These are phyloP conservation scores for Orthosia incerta DNA, from an alignment of 2,888 invertebrate species.

Conservation along the genomic window DNA sequence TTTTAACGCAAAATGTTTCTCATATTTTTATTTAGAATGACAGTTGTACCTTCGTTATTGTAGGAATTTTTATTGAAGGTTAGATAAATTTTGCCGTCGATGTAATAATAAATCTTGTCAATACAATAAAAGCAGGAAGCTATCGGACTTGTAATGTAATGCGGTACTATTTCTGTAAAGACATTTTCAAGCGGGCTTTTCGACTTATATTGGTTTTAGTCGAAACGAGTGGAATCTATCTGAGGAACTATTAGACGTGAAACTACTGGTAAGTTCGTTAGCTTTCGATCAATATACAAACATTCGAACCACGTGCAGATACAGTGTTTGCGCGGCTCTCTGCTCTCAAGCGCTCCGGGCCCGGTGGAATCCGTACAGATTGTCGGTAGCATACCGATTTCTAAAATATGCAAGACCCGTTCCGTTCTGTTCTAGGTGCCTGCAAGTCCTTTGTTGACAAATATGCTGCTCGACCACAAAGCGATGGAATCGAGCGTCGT, in stretches of 20 bases:
- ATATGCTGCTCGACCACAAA: slow-evolving; percentile 48
- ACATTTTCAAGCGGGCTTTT: slow-evolving; percentile 38
- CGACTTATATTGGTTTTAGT: slow-evolving; percentile 52
- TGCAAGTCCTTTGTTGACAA: slow-evolving; percentile 56
- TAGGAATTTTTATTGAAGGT: slow-evolving; percentile 21
- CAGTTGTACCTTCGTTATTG: neutral
- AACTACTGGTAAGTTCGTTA: slow-evolving; percentile 69
- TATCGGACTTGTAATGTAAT: slow-evolving; percentile 27
- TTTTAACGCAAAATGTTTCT: neutral
- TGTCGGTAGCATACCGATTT: slow-evolving; percentile 73
- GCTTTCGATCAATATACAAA: slow-evolving; percentile 68
- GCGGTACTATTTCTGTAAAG: slow-evolving; percentile 21
- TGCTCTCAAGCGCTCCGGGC: slow-evolving; percentile 42
- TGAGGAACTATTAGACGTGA: slow-evolving; percentile 65
- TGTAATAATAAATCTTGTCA: slow-evolving; percentile 33
- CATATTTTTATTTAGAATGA: slow-evolving; percentile 10
- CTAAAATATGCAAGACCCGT: slow-evolving; percentile 77
- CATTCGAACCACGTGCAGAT: slow-evolving; percentile 66
- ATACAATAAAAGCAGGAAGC: slow-evolving; percentile 23
- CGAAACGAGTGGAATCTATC: slow-evolving; percentile 62
- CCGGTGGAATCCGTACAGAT: slow-evolving; percentile 68
- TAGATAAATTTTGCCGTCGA: slow-evolving; percentile 13
- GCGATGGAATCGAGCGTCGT: slow-evolving; percentile 12
- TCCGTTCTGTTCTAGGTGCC: slow-evolving; percentile 63
- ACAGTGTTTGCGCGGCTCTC: slow-evolving; percentile 69